phyloP scores from a whole-genome alignment of 2,888 invertebrate genomes.

The Seira musarum region DNA sequence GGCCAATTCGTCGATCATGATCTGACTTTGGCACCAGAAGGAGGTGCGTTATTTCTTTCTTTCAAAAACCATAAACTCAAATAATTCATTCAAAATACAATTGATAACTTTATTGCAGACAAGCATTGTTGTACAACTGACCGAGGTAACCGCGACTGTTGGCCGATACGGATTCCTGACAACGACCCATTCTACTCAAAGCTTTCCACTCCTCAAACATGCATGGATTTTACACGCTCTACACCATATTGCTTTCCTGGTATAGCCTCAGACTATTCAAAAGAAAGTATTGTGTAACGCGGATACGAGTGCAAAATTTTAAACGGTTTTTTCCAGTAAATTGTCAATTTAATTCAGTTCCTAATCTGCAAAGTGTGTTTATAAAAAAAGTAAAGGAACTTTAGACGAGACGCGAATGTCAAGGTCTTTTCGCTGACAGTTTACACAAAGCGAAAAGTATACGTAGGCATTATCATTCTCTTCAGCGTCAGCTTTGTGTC shows the following conservation, averaged over 20 bases:
- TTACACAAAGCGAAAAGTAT: too few species aligned
- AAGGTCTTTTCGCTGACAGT: constrained; percentile 27
- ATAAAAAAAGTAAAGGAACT: constrained; percentile 8
- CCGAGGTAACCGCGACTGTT: constrained; percentile 61
- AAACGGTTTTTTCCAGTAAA: too few species aligned
- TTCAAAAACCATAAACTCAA: constrained; percentile 52
- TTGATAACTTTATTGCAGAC: too few species aligned
- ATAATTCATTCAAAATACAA: too few species aligned
- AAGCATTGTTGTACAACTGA: constrained; percentile 62
- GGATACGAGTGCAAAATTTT: too few species aligned
- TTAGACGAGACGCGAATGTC: constrained; percentile 15
- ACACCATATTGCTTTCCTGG: constrained; percentile 69
- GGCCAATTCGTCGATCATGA: constrained; percentile 67
- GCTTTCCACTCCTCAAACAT: constrained; percentile 57
- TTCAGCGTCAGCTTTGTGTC: too few species aligned
- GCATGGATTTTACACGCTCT: constrained; percentile 69
- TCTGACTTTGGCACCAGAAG: constrained; percentile 65
- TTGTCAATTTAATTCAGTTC: too few species aligned
- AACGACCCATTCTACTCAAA: constrained; percentile 66
- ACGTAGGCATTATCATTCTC: too few species aligned
- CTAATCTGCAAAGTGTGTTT: background rate
- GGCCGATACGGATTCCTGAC: constrained; percentile 61
- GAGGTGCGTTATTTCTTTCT: constrained; percentile 38
- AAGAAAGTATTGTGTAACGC: too few species aligned
- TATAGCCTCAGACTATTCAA: too few species aligned